phyloP scores from a whole-genome alignment of 2,888 invertebrate species.

The Prenolepis imparis region DNA sequence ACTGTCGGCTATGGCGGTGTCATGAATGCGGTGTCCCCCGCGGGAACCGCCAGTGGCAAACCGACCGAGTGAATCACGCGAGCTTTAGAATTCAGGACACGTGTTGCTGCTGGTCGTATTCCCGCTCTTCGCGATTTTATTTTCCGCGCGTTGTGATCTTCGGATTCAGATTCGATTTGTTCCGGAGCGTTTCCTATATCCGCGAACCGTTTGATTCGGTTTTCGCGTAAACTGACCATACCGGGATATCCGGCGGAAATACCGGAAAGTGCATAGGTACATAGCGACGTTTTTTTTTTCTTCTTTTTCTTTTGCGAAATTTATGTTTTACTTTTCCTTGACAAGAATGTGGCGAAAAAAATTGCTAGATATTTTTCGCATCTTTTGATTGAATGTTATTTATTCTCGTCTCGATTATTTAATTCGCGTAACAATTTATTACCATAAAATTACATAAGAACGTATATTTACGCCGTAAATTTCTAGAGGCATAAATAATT shows the following conservation, averaged over 20 bases:
- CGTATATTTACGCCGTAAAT: not conserved
- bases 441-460: not conserved
- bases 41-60: conserved; percentile 22
- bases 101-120: conserved; percentile 18
- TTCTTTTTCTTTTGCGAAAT: not conserved
- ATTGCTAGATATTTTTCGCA: not conserved
- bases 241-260: not conserved
- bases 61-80: conserved; percentile 31
- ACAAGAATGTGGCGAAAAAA: not conserved
- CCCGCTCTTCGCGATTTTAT: conserved; percentile 26
- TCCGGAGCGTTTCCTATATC: conserved; percentile 10
- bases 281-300: not conserved
- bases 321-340: not conserved
- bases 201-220: conserved; percentile 22
- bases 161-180: conserved; percentile 30
- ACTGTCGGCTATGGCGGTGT: conserved; percentile 18
- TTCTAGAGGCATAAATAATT: not conserved
- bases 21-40: conserved; percentile 13
- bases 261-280: not conserved
- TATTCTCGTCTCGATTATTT: not conserved
- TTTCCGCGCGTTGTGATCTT: conserved; percentile 25
- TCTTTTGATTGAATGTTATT: not conserved
- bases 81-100: conserved; percentile 34
- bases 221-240: conserved; percentile 34
- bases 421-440: not conserved